Conservation (phyloP, 1,140 invertebrate genomes). For the Pemphigus obesinymphae region DNA sequence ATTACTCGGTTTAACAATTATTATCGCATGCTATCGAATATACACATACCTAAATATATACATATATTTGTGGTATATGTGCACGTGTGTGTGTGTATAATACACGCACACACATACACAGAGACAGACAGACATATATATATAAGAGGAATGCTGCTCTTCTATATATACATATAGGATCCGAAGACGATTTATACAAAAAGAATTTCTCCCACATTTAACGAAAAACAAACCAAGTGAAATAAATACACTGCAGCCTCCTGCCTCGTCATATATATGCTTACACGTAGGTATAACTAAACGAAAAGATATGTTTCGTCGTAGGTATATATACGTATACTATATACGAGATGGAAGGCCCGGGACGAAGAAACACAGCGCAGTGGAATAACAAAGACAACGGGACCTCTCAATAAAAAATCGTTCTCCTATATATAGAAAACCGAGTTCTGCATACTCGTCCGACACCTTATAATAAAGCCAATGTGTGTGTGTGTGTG, state of each 20-base stretch:
- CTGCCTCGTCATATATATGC: too few species aligned
- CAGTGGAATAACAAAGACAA: slow-evolving; percentile 13
- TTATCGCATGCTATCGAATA: neutral
- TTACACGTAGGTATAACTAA: neutral
- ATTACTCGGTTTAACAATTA: neutral
- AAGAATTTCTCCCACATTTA: slow-evolving; percentile 14
- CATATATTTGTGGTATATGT: too few species aligned
- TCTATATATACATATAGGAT: too few species aligned
- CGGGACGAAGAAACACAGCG: neutral
- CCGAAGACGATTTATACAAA: neutral
- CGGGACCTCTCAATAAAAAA: slow-evolving; percentile 33
- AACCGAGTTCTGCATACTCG: slow-evolving; percentile 29
- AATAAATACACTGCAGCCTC: too few species aligned
- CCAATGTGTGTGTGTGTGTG: neutral
- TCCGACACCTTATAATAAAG: slow-evolving; percentile 33
- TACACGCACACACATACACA: neutral
- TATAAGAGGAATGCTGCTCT: neutral
- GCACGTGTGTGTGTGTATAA: neutral
- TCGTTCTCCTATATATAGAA: neutral
- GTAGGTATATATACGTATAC: too few species aligned
- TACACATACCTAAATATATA: neutral
- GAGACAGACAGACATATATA: too few species aligned
- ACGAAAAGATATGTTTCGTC: neutral
- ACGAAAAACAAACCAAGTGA: neutral
- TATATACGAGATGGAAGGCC: too few species aligned